Conservation (phyloP, 2,888 invertebrate genomes). For the Fragum fragum region DNA sequence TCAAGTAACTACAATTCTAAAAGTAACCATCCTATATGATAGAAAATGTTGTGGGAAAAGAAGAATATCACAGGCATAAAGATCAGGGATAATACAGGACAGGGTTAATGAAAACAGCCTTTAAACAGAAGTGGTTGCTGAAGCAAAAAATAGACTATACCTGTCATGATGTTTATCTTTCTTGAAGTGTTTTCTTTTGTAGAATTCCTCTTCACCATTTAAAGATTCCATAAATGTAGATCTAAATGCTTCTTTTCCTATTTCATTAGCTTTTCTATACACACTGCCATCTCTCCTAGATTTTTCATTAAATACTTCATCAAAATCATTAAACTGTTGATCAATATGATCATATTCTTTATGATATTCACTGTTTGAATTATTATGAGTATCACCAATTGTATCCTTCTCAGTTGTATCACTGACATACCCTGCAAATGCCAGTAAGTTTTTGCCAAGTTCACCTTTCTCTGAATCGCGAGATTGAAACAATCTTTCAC, state of each 20-base stretch:
- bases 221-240: conserved; percentile 68
- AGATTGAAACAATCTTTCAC: conserved; percentile 31
- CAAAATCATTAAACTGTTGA: not conserved
- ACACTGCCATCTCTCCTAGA: conserved; percentile 16
- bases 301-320: conserved; percentile 13
- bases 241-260: conserved; percentile 61
- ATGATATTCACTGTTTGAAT: not conserved
- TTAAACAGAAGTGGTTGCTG: no score
- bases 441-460: conserved; percentile 23
- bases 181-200: conserved; percentile 42
- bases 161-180: conserved; percentile 38
- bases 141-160: no score
- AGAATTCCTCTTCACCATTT: conserved; percentile 44
- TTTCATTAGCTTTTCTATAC: conserved; percentile 27
- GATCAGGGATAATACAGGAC: no score
- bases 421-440: conserved; percentile 16
- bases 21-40: no score
- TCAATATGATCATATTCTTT: no score
- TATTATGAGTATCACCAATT: conserved; percentile 26
- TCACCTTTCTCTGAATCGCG: conserved; percentile 18
- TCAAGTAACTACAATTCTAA: no score
- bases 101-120: no score
- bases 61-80: no score
- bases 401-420: conserved; percentile 37
- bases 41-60: no score